Evolutionary conservation across 23 tunicate species (phyloP).

Genomic region (Corella eumyota): DNA sequence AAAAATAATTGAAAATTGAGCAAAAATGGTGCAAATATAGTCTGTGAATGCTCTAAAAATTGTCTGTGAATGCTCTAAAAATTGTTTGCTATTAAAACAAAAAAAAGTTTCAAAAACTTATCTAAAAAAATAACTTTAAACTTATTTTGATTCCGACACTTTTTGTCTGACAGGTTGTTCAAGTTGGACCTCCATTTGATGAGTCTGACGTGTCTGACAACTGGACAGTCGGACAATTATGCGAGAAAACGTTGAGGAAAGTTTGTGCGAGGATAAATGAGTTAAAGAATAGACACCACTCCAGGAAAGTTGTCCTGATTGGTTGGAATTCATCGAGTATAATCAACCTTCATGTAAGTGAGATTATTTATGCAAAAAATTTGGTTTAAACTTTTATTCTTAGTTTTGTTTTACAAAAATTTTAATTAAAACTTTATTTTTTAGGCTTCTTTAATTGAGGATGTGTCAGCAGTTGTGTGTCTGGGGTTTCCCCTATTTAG

Average conservation of each 20-base stretch:
- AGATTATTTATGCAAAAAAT: not conserved
- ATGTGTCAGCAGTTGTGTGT: constrained; percentile 74
- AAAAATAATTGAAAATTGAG: too few relatives aligned
- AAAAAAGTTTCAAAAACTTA: too few relatives aligned
- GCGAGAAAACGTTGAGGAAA: constrained; percentile 8
- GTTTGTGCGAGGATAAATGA: constrained; percentile 29
- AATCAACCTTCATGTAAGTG: constrained; percentile 55
- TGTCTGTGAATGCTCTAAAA: too few relatives aligned
- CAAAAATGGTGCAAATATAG: too few relatives aligned
- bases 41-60: too few relatives aligned
- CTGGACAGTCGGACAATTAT: constrained; percentile 24
- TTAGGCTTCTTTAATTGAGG: constrained; percentile 56
- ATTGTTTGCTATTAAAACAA: too few relatives aligned
- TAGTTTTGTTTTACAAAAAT: not conserved
- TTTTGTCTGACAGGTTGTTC: constrained; percentile 40
- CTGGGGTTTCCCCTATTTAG: constrained; percentile 68
- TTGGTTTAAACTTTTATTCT: not conserved
- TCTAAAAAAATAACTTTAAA: too few relatives aligned
- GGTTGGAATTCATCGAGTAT: constrained; percentile 83
- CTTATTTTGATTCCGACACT: too few relatives aligned
- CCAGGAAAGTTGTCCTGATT: constrained; percentile 51
- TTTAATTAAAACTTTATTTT: not conserved
- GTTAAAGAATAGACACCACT: constrained; percentile 15
- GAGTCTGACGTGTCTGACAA: too few relatives aligned
- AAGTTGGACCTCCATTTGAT: constrained; percentile 26